Base-by-base conservation (phyloP, 2,888 invertebrate species). In the Drosophila sordidula region DNA sequence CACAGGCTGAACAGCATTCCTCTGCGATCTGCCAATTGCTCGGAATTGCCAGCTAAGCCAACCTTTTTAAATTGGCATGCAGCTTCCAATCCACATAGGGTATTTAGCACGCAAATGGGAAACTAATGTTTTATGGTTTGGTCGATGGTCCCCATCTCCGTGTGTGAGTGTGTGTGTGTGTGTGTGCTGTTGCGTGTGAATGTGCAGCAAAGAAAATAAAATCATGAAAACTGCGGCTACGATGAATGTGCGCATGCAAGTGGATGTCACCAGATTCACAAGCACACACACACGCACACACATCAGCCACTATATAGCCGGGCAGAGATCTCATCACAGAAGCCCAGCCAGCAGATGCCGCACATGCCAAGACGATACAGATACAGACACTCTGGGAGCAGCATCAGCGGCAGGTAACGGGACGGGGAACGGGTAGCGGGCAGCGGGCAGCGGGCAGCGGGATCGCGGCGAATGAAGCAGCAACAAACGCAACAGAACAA, bases 41-140 rank as follows among this genome's bases (percentile, higher is more conserved):
- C 32, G 25, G 68, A 52, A 62, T 50, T 55, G 46, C 18, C 44
- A 45, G 58, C 38, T 62, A 12, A 56, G 61, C 14, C 58, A 55
- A 56, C 65, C 62, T 64, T 62, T 66, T 75, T 45, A 42, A 58
- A 61, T 75, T 66, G 70, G 69, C 73, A 73, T 72, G 68, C 69
- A 50, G 47, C 50, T 38, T 49, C 38, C 34, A 49, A 51, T 65
- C 64, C 61, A 66, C 65, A 81, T 84, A 83, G 83, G 81, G 83
- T 87, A 87, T 81, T 83, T 84, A 83, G 83, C 83, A 84, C 83
- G 85, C 84, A 84, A 84, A 84, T 84, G 87, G 85, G 80, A 84
- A 84, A 87, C 87, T 87, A 84, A 84, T 84, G 85, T 85, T 87
- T 87, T 84, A 84, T 87, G 87, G 85, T 73, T 66, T 59, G 78